A percentile compares a stretch with the other conserved stretches of the same genome.
Conservation (phyloP, 2,113 vertebrate genomes). For the Callithrix jacchus region DNA sequence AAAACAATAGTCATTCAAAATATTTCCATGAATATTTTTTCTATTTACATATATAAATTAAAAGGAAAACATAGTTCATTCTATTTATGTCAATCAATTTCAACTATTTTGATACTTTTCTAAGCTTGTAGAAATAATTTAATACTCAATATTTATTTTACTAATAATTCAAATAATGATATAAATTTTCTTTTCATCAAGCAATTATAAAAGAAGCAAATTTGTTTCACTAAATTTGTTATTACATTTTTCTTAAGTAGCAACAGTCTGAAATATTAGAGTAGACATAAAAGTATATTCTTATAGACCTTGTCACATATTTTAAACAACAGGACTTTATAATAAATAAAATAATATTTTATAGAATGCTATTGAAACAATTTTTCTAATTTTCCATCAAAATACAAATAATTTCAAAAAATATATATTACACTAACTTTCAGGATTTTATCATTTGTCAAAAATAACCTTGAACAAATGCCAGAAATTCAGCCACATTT, state of each 20-base stretch:
- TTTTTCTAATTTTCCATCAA: conserved; percentile 18
- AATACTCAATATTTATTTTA: background rate
- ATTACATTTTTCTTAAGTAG: background rate
- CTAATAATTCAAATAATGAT: background rate
- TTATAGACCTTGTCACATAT: background rate
- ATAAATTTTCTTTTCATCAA: background rate
- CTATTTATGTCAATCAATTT: background rate
- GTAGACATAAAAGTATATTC: background rate
- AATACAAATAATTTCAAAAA: background rate
- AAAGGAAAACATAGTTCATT: background rate
- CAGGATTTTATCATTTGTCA: background rate
- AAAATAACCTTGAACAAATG: background rate
- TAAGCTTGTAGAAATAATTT: background rate
- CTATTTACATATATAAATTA: background rate
- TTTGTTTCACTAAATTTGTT: background rate
- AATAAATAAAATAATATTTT: background rate
- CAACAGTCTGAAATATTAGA: background rate
- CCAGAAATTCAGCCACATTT: background rate
- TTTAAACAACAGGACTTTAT: background rate
- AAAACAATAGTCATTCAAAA: background rate
- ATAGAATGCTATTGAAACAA: background rate
- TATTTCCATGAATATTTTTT: background rate
- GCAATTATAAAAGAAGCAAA: background rate
- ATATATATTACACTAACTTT: background rate
- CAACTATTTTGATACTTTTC: background rate